These are phyloP conservation scores for Pristis pectinata DNA, from an alignment of 2,797 vertebrate species.

Conservation along the genomic window DNA sequence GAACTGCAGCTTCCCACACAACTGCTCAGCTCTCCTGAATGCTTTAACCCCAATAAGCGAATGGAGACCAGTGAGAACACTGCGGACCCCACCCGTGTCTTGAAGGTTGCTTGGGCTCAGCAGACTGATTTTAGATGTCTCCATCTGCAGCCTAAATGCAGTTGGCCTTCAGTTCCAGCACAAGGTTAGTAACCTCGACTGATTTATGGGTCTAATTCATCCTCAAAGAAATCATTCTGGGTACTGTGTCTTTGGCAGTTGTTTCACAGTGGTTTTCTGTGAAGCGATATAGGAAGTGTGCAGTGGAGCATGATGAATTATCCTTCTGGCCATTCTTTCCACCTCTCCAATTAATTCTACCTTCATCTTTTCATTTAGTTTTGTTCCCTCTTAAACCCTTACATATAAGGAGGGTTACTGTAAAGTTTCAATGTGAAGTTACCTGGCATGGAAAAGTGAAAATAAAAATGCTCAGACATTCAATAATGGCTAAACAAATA, in stretches of 20 bases:
- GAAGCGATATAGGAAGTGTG: background rate
- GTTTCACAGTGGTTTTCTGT: background rate
- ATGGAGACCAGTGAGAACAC: slow-evolving; percentile 38
- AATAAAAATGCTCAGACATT: slow-evolving; percentile 63
- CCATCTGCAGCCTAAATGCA: slow-evolving; percentile 40
- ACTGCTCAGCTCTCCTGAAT: slow-evolving; percentile 44
- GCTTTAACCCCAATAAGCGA: slow-evolving; percentile 41
- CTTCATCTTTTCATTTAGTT: background rate
- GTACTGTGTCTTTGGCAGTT: background rate
- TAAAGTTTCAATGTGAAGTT: slow-evolving; percentile 56
- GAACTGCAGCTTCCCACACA: slow-evolving; percentile 47
- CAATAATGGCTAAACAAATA: slow-evolving; percentile 75
- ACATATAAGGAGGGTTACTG: slow-evolving; percentile 43
- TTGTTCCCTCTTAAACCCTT: background rate
- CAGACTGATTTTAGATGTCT: slow-evolving; percentile 49
- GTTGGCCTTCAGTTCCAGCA: slow-evolving; percentile 51
- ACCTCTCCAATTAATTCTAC: background rate
- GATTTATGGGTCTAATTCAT: background rate
- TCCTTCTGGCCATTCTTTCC: background rate
- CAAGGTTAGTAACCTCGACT: slow-evolving; percentile 52
- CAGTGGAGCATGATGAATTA: background rate
- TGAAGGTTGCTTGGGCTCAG: slow-evolving; percentile 43
- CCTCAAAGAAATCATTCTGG: background rate
- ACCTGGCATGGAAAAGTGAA: slow-evolving; percentile 60
- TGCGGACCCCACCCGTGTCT: background rate